phyloP scores from a whole-genome alignment of 2,113 vertebrate genomes.

The Empidonax alnorum region DNA sequence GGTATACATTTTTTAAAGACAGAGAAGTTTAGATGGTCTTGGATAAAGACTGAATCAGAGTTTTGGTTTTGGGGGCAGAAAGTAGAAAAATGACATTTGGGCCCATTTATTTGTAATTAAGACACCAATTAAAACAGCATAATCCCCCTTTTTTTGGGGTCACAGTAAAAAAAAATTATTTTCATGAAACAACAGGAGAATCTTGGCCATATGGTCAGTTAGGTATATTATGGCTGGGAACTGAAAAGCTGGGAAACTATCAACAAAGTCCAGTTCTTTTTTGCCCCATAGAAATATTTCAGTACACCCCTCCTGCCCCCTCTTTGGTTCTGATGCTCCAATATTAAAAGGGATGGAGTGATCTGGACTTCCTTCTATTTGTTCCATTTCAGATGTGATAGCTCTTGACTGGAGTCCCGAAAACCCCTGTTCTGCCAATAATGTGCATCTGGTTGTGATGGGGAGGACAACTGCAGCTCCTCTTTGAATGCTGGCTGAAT shows the following conservation, averaged over 20 bases:
- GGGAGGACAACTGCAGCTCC: fast-evolving
- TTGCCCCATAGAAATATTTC: neutral
- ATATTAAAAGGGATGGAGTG: neutral
- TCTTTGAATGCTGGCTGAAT: neutral
- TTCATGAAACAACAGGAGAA: neutral
- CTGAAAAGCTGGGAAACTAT: neutral
- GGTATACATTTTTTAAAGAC: neutral
- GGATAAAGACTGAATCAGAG: neutral
- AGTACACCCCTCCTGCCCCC: neutral
- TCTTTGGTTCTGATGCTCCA: neutral
- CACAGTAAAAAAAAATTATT: neutral
- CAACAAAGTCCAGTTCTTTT: neutral
- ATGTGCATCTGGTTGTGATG: fast-evolving
- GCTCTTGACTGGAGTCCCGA: neutral
- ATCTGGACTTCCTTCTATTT: neutral
- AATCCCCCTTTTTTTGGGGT: neutral
- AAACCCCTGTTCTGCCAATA: neutral
- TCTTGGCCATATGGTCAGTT: neutral
- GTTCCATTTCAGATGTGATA: neutral
- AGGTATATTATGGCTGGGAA: neutral
- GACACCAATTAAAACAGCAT: neutral
- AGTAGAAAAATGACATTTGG: neutral
- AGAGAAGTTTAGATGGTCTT: neutral
- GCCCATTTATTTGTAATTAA: neutral
- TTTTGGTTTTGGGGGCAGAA: neutral